Evolutionary conservation across 2,888 invertebrate genomes (phyloP), one percentile per base, ranked within the genome.

Genomic region (Amiota mariae): DNA sequence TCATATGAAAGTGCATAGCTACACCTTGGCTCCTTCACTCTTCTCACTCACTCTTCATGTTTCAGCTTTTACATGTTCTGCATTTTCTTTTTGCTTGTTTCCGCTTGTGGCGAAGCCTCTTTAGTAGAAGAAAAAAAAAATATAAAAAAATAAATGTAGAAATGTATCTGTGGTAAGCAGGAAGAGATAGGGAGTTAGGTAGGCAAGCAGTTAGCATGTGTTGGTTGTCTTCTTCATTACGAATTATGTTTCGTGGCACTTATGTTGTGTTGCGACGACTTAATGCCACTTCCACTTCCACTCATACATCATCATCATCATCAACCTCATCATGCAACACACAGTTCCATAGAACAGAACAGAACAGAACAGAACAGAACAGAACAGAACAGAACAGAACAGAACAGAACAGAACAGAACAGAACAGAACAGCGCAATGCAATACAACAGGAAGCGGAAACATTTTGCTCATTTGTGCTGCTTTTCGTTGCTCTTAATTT

Each of bases 391-490:
- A 24, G 18, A 57, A 36, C 64, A 54, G 48, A n/a, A n/a, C 46
- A 63, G 24, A 71, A 24, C 24, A 24, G 18, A 57, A 36, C 64
- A 54, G 48, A n/a, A n/a, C n/a, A n/a, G n/a, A n/a, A n/a, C 46
- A 63, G 24, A 71, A 24, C 24, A 24, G 18, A 57, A 36, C 64
- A 54, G 48, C 51, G 24, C 24, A 18, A 51, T 8, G 67, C 15
- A n/a, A 48, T 48, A 24, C 59, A 68, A 68, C 54, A 70, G 76
- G 78, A 77, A 76, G 73, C 78, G 78, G 78, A 77, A 78, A 81
- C 80, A 81, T 77, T 77, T 85, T 86, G 86, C 86, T 84, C 86
- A 86, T 76, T 79, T 79, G 76, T 79, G 82, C 77, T 67, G 70
- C 75, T 59, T 18, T 59, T 59, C 57, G 36, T 36, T 59, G 57